Evolutionary conservation across 2,888 invertebrate species (phyloP).

Genomic region (Schrankia costaestrigalis): DNA sequence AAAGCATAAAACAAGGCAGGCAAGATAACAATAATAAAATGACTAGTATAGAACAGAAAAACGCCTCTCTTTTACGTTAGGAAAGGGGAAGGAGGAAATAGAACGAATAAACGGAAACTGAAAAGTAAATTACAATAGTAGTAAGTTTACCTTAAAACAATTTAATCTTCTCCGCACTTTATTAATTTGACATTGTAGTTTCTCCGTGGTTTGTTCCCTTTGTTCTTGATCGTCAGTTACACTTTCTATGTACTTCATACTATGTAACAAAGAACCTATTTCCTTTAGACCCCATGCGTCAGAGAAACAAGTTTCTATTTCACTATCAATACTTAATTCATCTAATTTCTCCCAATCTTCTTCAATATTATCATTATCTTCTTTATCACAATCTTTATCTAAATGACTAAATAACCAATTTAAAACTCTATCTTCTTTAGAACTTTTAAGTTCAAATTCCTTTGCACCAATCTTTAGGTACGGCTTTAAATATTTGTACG

Average conservation of each 20-base stretch:
- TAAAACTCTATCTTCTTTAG: conserved; percentile 55
- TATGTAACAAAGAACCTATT: conserved; percentile 58
- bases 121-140: too few species aligned
- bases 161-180: conserved; percentile 49
- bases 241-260: conserved; percentile 56
- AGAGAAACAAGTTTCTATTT: conserved; percentile 62
- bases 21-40: too few species aligned
- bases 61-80: too few species aligned
- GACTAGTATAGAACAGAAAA: too few species aligned
- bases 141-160: conserved; percentile 56
- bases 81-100: too few species aligned
- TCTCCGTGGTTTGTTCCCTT: conserved; percentile 46
- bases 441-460: conserved; percentile 40
- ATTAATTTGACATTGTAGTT: conserved; percentile 47
- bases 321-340: conserved; percentile 25
- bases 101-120: too few species aligned
- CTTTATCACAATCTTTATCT: conserved; percentile 45
- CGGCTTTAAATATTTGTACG: conserved; percentile 50
- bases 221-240: conserved; percentile 45
- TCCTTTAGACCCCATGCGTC: conserved; percentile 56
- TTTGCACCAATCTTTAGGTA: conserved; percentile 45
- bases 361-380: conserved; percentile 28
- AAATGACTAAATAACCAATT: conserved; percentile 60
- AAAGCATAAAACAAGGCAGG: too few species aligned
- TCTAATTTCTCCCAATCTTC: conserved; percentile 28